Evolutionary conservation across 2,797 vertebrate genomes (phyloP), one percentile per base, ranked within the genome.

Genomic region (Labroides dimidiatus): DNA sequence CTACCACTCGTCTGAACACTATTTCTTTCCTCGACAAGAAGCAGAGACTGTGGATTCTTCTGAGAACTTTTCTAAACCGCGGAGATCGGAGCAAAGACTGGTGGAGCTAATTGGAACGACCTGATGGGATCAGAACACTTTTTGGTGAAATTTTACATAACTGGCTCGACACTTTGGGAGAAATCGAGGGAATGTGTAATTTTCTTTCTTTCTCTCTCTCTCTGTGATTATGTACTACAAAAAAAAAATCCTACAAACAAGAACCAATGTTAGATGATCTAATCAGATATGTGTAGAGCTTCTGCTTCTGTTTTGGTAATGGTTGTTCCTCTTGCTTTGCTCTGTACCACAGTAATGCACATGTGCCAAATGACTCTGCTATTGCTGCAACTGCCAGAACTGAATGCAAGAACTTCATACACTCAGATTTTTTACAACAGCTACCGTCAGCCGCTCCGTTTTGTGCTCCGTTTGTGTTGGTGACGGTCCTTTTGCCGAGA

Each of bases 341-440:
- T 63, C 63, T 80, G 75, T 85, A 81, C 67, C 64, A 69, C 77
- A 62, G 80, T 85, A 36, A 84, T 74, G 76, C 78, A 81, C 56
- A 66, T 55, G 88, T 92, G 91, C 92, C 91, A 93, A 92, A 90
- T 73, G 84, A 88, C 79, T 79, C 80, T 60, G 81, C 89, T 86
- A 66, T 51, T 15, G 83, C 83, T 70, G 73, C 65, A 8, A 80
- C 82, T 87, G 84, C 80, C 75, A 84, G 70, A 58, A 42, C 53
- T 36, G 39, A 80, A 72, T 54, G 72, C 73, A 59, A 76, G 41
- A 84, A 49, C 67, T 47, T 51, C 50, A 58, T 45, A 63, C 79
- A 51, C 41, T 48, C 56, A 19, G 20, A 68, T 27, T 45, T 66
- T 64, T 50, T 61, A 56, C 64, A 62, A 72, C 67, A 67, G 72